A percentile compares a stretch with the other conserved stretches of the same genome.
Evolutionary conservation across 1,140 invertebrate genomes (phyloP).

Genomic region (Araneus ventricosus): DNA sequence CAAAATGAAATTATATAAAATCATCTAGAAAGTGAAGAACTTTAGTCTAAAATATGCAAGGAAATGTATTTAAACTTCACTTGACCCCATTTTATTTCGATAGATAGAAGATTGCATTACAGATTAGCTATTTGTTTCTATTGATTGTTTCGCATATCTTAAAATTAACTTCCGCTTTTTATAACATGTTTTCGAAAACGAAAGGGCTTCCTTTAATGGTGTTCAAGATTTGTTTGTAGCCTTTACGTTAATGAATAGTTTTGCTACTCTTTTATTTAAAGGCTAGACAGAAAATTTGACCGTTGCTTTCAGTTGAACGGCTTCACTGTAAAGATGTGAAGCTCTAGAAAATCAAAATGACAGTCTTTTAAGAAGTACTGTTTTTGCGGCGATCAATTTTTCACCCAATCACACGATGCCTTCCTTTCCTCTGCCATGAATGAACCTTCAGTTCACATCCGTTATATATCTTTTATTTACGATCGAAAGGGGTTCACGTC

Average conservation of each 20-base stretch:
- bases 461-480: not conserved
- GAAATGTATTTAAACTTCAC: too few species aligned
- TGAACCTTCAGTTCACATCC: not conserved
- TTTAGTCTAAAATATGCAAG: too few species aligned
- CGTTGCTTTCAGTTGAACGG: constrained; percentile 1
- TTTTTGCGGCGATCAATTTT: not conserved
- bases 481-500: not conserved
- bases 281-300: not conserved
- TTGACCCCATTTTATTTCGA: too few species aligned
- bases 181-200: too few species aligned
- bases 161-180: too few species aligned
- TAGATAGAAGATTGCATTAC: too few species aligned
- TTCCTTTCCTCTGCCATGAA: not conserved
- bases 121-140: too few species aligned
- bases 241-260: not conserved
- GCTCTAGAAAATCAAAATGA: constrained; percentile 45
- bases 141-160: too few species aligned
- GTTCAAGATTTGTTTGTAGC: not conserved
- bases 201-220: too few species aligned
- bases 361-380: not conserved
- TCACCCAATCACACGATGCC: not conserved
- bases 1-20: too few species aligned
- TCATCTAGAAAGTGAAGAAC: too few species aligned
- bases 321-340: constrained; percentile 17
- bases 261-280: not conserved